Conservation (phyloP, 2,797 vertebrate genomes). For the Natrix natrix region DNA sequence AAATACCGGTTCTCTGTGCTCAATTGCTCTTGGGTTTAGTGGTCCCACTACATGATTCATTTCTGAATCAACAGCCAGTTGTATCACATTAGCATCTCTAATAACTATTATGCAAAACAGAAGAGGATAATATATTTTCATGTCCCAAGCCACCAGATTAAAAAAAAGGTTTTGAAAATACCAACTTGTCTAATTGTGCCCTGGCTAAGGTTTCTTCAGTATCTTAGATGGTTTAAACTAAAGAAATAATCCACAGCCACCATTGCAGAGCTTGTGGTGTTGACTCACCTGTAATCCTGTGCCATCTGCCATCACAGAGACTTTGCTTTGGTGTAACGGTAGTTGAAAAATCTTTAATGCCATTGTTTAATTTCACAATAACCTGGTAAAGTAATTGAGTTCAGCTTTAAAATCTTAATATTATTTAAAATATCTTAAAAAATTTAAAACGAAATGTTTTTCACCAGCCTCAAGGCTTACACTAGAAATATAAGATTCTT, state of each 20-base stretch:
- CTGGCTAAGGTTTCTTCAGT: background rate
- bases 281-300: conserved; percentile 85
- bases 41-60: conserved; percentile 86
- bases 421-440: background rate
- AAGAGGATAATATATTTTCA: background rate
- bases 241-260: background rate
- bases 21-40: conserved; percentile 69
- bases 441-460: background rate
- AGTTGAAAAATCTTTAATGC: conserved; percentile 82
- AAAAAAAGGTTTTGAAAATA: background rate
- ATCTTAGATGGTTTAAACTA: background rate
- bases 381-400: conserved; percentile 74
- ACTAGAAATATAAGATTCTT: background rate
- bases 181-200: background rate
- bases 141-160: background rate
- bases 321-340: conserved; percentile 79
- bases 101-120: conserved; percentile 80
- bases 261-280: background rate
- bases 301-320: conserved; percentile 88
- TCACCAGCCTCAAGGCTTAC: background rate
- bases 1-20: conserved; percentile 81
- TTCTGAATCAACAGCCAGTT: conserved; percentile 91
- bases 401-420: background rate
- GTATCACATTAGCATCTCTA: conserved; percentile 83
- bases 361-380: conserved; percentile 83